Evolutionary conservation across 2,797 vertebrate species (phyloP).

Genomic region (Carapus acus): DNA sequence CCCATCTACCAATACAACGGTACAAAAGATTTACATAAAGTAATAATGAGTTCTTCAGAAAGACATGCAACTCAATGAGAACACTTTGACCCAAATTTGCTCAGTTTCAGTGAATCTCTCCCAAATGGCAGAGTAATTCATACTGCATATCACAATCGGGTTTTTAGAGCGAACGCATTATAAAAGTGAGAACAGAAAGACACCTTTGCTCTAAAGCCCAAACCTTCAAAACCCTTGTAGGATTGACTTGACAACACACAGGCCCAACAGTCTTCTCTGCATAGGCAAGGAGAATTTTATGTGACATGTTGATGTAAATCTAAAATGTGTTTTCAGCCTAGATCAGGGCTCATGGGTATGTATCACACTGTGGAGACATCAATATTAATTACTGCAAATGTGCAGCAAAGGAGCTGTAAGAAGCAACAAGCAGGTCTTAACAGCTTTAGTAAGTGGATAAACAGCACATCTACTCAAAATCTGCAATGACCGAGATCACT

Average conservation of each 20-base stretch:
- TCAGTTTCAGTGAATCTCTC: background rate
- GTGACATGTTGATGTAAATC: too few species aligned
- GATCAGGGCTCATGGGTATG: too few species aligned
- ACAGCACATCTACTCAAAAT: slow-evolving; percentile 4
- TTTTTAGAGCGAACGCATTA: too few species aligned
- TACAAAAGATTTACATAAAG: slow-evolving; percentile 2
- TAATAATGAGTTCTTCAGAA: slow-evolving; percentile 2
- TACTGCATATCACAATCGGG: too few species aligned
- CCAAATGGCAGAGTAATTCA: too few species aligned
- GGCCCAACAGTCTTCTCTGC: too few species aligned
- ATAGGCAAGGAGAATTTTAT: too few species aligned
- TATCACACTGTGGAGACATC: too few species aligned
- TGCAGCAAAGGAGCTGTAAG: background rate
- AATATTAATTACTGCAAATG: too few species aligned
- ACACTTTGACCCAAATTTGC: background rate
- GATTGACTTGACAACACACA: background rate
- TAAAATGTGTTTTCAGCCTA: too few species aligned
- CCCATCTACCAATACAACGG: too few species aligned
- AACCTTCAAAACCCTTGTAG: too few species aligned
- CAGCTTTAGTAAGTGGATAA: background rate
- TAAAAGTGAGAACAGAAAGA: background rate
- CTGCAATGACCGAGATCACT: slow-evolving; percentile 14
- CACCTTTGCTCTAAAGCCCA: background rate
- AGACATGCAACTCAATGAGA: background rate
- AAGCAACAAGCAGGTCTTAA: background rate